Percentiles rank a stretch among this genome's conserved stretches.
Conservation (phyloP, 2,797 vertebrate species). For the Chelon labrosus region DNA sequence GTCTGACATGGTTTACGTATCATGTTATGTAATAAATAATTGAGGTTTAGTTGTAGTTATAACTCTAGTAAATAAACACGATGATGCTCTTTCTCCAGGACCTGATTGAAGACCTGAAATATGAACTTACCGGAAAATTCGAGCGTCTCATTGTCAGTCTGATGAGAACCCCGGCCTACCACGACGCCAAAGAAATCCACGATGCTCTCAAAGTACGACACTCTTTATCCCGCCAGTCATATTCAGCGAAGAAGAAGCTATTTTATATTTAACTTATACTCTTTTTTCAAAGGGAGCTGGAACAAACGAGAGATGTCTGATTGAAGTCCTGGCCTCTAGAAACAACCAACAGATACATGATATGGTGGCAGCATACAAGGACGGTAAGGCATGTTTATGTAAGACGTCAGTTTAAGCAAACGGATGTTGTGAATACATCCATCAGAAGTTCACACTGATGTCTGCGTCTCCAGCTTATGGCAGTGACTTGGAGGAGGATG, state of each 20-base stretch:
- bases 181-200: constrained; percentile 96
- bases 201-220: constrained; percentile 91
- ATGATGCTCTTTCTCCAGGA: constrained; percentile 82
- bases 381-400: constrained; percentile 83
- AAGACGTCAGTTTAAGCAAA: background rate
- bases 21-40: background rate
- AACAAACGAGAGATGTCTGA: constrained; percentile 94
- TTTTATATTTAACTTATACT: constrained; percentile 26
- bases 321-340: constrained; percentile 94
- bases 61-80: background rate
- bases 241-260: background rate
- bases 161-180: constrained; percentile 92
- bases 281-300: constrained; percentile 86
- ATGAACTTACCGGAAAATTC: constrained; percentile 97
- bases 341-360: constrained; percentile 91
- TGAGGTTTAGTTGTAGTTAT: background rate
- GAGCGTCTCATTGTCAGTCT: constrained; percentile 95
- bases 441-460: background rate
- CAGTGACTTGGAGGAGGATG: constrained; percentile 90
- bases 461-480: constrained; percentile 86
- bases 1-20: background rate
- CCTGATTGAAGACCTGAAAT: constrained; percentile 95
- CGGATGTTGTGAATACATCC: background rate
- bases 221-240: constrained; percentile 1
- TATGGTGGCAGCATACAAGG: constrained; percentile 92